Conservation (phyloP, 2,888 invertebrate genomes). For the Drosophila phalerata region DNA sequence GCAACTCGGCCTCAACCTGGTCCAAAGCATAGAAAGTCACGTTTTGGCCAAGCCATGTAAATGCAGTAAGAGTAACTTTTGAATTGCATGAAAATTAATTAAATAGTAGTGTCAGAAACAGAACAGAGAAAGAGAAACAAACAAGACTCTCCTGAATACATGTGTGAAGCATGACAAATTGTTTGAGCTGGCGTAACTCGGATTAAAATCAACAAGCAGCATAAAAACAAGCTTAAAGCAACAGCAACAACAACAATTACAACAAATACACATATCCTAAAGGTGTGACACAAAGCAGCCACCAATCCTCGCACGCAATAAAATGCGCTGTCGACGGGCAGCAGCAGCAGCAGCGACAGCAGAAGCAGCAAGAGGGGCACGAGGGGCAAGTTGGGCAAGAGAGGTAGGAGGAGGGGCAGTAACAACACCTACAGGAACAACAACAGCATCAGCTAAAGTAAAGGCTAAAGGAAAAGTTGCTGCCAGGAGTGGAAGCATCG, state of each 20-base stretch:
- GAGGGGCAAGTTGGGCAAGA: background rate
- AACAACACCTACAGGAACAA: slow-evolving; percentile 13
- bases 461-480: slow-evolving; percentile 29
- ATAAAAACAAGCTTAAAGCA: slow-evolving; percentile 33
- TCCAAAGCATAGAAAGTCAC: slow-evolving; percentile 40
- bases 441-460: slow-evolving; percentile 4
- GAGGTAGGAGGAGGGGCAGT: slow-evolving; percentile 7
- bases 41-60: slow-evolving; percentile 51
- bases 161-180: slow-evolving; percentile 44
- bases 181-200: slow-evolving; percentile 55
- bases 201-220: slow-evolving; percentile 56
- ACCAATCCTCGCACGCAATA: slow-evolving; percentile 68
- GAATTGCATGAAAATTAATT: slow-evolving; percentile 61
- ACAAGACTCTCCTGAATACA: slow-evolving; percentile 18
- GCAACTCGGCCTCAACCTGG: slow-evolving; percentile 16
- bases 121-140: slow-evolving; percentile 1
- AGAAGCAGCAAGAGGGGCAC: slow-evolving; percentile 28
- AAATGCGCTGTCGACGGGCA: slow-evolving; percentile 70
- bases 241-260: slow-evolving; percentile 29
- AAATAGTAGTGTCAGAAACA: slow-evolving; percentile 47
- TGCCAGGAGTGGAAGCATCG: slow-evolving; percentile 22
- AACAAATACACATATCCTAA: slow-evolving; percentile 42
- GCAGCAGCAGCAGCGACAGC: slow-evolving; percentile 35
- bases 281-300: slow-evolving; percentile 66
- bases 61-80: slow-evolving; percentile 39